Evolutionary conservation across 35 echinoderm and acorn worm species (phyloP).

Genomic region (Chiridota heheva): DNA sequence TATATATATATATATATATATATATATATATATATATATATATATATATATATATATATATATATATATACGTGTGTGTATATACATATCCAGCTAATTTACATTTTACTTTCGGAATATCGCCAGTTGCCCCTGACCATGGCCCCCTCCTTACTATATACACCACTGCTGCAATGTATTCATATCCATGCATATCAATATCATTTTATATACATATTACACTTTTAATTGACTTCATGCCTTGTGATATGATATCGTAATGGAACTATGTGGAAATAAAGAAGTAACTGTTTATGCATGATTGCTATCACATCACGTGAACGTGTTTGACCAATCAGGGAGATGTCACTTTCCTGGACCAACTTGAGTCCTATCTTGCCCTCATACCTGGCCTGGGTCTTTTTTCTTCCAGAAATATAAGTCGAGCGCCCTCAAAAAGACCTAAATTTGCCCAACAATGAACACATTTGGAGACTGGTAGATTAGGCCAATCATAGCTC

Average conservation of each 20-base stretch:
- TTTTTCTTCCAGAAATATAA: too few species aligned
- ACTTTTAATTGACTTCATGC: neutral
- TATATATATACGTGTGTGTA: constrained; percentile 11
- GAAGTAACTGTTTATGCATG: neutral
- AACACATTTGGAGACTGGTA: too few species aligned
- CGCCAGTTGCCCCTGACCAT: neutral
- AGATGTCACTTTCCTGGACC: too few species aligned
- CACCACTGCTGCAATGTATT: neutral
- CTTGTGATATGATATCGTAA: neutral
- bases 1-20: constrained; percentile 29
- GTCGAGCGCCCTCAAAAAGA: too few species aligned
- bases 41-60: constrained; percentile 29
- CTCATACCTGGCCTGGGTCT: too few species aligned
- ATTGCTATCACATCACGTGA: neutral
- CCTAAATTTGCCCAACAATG: too few species aligned
- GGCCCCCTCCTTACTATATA: neutral
- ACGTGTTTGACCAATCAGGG: too few species aligned
- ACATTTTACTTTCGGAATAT: neutral
- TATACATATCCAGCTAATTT: neutral
- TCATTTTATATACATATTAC: neutral
- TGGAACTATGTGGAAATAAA: neutral
- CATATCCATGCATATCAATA: neutral
- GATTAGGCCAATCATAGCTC: too few species aligned
- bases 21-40: constrained; percentile 29
- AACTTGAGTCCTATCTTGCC: too few species aligned